phyloP scores from a whole-genome alignment of 2,888 invertebrate genomes.

The Ctenicera cuprea region DNA sequence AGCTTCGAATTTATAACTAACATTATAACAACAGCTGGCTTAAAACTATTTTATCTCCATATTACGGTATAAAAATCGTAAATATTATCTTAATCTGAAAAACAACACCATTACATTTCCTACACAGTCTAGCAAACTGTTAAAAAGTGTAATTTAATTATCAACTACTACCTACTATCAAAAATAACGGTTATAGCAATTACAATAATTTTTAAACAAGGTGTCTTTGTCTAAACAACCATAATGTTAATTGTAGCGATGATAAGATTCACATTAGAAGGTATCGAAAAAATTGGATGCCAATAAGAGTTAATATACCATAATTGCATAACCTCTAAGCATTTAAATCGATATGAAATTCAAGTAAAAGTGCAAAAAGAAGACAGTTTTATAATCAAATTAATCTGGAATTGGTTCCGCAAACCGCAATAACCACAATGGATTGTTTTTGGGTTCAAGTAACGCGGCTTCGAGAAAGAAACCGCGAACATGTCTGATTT shows the following conservation, averaged over 20 bases:
- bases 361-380: constrained; percentile 17
- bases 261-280: background rate
- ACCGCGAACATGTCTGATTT: constrained; percentile 39
- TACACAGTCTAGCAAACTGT: constrained; percentile 2
- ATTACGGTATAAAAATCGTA: constrained; percentile 8
- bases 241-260: background rate
- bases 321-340: no score
- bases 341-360: constrained; percentile 20
- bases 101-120: constrained; percentile 11
- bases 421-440: constrained; percentile 49
- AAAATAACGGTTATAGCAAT: background rate
- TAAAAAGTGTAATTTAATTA: constrained; percentile 26
- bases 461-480: constrained; percentile 36
- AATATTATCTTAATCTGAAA: constrained; percentile 3
- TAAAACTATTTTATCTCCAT: constrained; percentile 1
- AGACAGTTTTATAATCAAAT: constrained; percentile 45
- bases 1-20: constrained; percentile 1
- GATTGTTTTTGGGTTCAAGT: constrained; percentile 44
- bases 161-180: constrained; percentile 10
- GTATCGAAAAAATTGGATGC: background rate
- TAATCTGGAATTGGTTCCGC: constrained; percentile 43
- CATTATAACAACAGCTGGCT: constrained; percentile 9
- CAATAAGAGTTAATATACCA: no score
- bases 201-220: background rate
- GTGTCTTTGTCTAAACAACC: background rate